Percentiles rank a stretch among this genome's conserved stretches.
Conservation (phyloP, 2,888 invertebrate genomes). For the Nomada hirtipes region DNA sequence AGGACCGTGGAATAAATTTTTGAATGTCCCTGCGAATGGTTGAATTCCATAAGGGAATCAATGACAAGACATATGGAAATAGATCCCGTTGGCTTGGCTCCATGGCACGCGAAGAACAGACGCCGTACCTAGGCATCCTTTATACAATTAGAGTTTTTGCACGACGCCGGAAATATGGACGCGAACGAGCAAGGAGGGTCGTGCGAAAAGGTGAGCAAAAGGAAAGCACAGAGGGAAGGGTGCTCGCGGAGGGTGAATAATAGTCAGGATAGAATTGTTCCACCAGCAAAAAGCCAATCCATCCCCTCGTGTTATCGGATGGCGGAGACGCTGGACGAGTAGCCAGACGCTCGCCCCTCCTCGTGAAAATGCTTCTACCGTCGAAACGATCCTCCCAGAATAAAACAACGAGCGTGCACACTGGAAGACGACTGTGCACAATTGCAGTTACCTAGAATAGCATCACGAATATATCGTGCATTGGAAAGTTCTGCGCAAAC, state of each 20-base stretch:
- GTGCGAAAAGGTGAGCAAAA: slow-evolving; percentile 53
- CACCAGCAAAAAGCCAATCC: slow-evolving; percentile 77
- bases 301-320: slow-evolving; percentile 80
- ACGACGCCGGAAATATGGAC: slow-evolving; percentile 75
- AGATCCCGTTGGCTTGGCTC: slow-evolving; percentile 59
- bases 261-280: slow-evolving; percentile 81
- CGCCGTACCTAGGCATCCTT: slow-evolving; percentile 72
- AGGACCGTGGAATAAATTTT: slow-evolving; percentile 27
- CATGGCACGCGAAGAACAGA: slow-evolving; percentile 56
- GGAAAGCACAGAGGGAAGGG: slow-evolving; percentile 32
- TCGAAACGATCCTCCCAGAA: slow-evolving; percentile 67
- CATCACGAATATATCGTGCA: slow-evolving; percentile 7
- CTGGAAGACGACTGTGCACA: neutral
- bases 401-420: slow-evolving; percentile 14
- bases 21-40: slow-evolving; percentile 47
- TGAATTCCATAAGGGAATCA: slow-evolving; percentile 52
- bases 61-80: slow-evolving; percentile 65
- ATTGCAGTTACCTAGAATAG: slow-evolving; percentile 24
- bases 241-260: slow-evolving; percentile 72
- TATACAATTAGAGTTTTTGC: slow-evolving; percentile 82
- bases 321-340: slow-evolving; percentile 72
- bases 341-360: slow-evolving; percentile 36
- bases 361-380: slow-evolving; percentile 63
- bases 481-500: neutral
- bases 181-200: slow-evolving; percentile 46